Evolutionary conservation across 64 coral and sea anemone genomes (phyloP).

Genomic region (Stichodactyla helianthus): DNA sequence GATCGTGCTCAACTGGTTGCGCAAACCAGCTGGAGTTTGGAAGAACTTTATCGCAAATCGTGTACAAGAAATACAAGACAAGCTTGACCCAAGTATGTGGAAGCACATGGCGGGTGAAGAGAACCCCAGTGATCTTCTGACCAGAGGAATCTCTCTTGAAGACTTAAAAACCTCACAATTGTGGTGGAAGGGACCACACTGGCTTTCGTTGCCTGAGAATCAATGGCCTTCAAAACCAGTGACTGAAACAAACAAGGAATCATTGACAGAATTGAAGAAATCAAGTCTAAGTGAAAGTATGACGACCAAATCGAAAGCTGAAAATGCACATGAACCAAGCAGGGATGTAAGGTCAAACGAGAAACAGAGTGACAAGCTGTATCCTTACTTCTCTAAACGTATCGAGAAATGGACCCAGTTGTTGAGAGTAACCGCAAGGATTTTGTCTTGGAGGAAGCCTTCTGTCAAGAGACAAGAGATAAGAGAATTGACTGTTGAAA

Average conservation of each 20-base stretch:
- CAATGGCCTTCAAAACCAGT: neutral
- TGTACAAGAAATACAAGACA: neutral
- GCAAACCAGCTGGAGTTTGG: neutral
- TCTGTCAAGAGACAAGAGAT: neutral
- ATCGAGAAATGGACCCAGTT: neutral
- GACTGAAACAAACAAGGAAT: neutral
- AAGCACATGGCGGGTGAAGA: neutral
- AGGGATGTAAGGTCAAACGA: neutral
- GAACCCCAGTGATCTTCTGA: neutral
- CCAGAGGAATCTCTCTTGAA: neutral
- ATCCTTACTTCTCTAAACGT: neutral
- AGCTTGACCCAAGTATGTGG: neutral
- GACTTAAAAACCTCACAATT: neutral
- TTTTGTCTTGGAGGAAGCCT: neutral
- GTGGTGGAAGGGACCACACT: constrained; percentile 10
- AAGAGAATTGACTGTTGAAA: neutral
- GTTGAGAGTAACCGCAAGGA: neutral
- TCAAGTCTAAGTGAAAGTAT: neutral
- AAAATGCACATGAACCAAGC: neutral
- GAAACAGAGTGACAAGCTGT: neutral
- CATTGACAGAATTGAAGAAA: neutral
- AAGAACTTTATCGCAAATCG: constrained; percentile 21
- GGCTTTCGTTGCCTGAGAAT: neutral
- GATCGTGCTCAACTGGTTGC: neutral
- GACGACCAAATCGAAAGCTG: neutral